Base-by-base conservation (phyloP, 2,888 invertebrate genomes). In the Amiota mariae region DNA sequence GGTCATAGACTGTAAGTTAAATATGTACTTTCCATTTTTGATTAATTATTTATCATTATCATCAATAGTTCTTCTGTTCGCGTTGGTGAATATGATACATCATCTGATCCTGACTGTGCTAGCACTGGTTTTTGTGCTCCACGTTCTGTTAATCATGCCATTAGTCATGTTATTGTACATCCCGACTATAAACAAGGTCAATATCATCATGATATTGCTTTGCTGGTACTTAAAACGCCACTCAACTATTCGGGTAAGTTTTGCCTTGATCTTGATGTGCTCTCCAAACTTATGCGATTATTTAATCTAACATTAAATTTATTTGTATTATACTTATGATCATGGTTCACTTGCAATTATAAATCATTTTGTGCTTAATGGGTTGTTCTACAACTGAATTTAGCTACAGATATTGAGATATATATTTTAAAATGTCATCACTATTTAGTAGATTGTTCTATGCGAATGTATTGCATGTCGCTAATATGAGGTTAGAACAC, bases 81-180 rank as follows among this genome's bases (percentile, higher is more conserved):
- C 54, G 92, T 94, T 0, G 95, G 95, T 0, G 95, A 95, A 89
- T 95, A 93, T 90, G 93, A 94, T 81, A 92, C 93, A 0, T 91
- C 92, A n/a, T 92, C 92, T 0, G 93, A 94, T 86, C 94, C 94
- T 0, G 95, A 95, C 87, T 95, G 95, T 85, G 94, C 93, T 70
- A 92, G 92, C 59, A 87, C 89, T 15, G 93, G 92, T 80, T 95
- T 95, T 90, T 95, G 95, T 88, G 94, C 94, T 0, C 92, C 93
- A 0, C 92, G 94, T 1, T 92, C 93, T 0, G 93, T 94, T 82
- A 94, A 94, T 77, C 92, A 95, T 80, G 92, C 93, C 78, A 93
- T 95, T 70, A 94, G 94, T 78, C 94, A 93, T 84, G 94, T 95
- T 1, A 91, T 95, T 74, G 94, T 95, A 0, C 95, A 96, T 89